Conservation (phyloP, 2,113 vertebrate genomes). For the Ahaetulla prasina region DNA sequence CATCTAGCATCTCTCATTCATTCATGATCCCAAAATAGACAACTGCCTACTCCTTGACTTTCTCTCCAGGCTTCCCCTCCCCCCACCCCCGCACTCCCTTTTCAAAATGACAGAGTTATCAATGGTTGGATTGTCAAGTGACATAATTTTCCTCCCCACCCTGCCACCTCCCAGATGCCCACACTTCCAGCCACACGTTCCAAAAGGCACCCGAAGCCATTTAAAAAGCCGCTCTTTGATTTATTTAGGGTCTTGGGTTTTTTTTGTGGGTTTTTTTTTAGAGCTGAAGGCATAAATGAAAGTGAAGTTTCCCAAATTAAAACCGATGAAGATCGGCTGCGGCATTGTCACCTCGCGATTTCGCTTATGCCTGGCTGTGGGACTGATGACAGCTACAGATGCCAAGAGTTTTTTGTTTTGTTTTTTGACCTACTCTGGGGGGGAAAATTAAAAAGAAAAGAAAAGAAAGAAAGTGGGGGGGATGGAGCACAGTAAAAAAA, state of each 20-base stretch:
- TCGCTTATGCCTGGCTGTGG: conserved; percentile 41
- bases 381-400: conserved; percentile 55
- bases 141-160: background rate
- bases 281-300: conserved; percentile 42
- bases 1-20: background rate
- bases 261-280: too few species aligned
- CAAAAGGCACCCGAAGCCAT: background rate
- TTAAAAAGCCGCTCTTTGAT: conserved; percentile 3
- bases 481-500: background rate
- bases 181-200: background rate
- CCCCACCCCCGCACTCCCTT: too few species aligned
- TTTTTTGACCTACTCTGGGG: conserved; percentile 48
- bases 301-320: conserved; percentile 58
- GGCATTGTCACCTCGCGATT: conserved; percentile 55
- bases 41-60: background rate
- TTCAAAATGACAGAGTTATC: background rate
- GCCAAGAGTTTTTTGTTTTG: conserved; percentile 57
- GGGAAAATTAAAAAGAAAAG: background rate
- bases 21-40: background rate
- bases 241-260: too few species aligned
- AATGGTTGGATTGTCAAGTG: background rate
- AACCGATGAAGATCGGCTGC: conserved; percentile 56
- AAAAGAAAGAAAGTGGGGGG: too few species aligned
- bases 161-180: background rate
- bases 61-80: background rate